A percentile compares a stretch with the other conserved stretches of the same genome.
phyloP scores from a whole-genome alignment of 2,113 vertebrate species.

The Apodemus speciosus region DNA sequence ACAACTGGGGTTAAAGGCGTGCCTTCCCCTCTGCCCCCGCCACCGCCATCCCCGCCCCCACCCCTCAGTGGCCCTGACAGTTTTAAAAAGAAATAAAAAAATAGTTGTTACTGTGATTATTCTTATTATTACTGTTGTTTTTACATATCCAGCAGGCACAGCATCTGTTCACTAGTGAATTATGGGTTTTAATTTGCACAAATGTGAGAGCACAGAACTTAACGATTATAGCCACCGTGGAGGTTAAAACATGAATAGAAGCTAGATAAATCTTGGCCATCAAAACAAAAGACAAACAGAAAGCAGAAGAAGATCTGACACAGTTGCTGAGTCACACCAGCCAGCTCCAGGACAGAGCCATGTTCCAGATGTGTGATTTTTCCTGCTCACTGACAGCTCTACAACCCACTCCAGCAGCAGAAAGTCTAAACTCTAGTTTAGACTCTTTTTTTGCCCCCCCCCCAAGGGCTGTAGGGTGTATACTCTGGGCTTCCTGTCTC shows the following conservation, averaged over 20 bases:
- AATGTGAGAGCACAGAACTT: constrained; percentile 81
- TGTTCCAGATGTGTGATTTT: constrained; percentile 86
- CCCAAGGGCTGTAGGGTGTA: constrained; percentile 79
- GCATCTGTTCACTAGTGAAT: constrained; percentile 78
- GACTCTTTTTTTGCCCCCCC: constrained; percentile 82
- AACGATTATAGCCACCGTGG: constrained; percentile 81
- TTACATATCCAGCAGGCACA: constrained; percentile 64
- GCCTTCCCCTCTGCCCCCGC: not conserved
- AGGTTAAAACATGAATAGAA: constrained; percentile 85
- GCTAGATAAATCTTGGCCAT: constrained; percentile 85
- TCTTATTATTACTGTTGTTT: constrained; percentile 62
- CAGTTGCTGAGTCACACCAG: constrained; percentile 86
- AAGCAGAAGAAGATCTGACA: constrained; percentile 70
- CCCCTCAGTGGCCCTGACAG: not conserved
- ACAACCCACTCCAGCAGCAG: constrained; percentile 83
- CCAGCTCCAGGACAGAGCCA: constrained; percentile 81
- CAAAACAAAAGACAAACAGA: constrained; percentile 74
- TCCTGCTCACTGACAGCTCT: constrained; percentile 86
- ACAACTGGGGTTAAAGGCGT: not conserved
- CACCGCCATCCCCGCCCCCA: not conserved
- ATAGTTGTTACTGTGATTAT: not conserved
- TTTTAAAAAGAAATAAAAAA: not conserved
- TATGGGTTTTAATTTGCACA: constrained; percentile 83
- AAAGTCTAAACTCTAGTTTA: constrained; percentile 85
- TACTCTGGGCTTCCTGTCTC: constrained; percentile 83